These are phyloP conservation scores for Pseudomugil tenellus DNA, from an alignment of 2,797 vertebrate species.

Conservation along the genomic window DNA sequence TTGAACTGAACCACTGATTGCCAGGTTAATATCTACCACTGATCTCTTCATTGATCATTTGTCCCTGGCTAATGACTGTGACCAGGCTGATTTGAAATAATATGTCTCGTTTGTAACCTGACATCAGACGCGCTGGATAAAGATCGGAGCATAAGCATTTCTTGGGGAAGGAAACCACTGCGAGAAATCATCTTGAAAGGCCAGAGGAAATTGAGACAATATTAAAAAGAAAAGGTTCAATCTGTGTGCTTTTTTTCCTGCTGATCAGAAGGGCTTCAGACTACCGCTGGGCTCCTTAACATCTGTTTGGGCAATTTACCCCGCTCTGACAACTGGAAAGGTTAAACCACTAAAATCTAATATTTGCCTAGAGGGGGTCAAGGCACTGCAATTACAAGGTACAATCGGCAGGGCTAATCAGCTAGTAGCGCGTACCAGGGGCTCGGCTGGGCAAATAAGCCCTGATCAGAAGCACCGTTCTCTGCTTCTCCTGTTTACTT, in stretches of 20 bases:
- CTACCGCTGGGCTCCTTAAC: slow-evolving; percentile 79
- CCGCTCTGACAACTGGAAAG: slow-evolving; percentile 80
- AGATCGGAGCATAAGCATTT: slow-evolving; percentile 35
- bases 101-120: slow-evolving; percentile 57
- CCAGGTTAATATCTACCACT: slow-evolving; percentile 68
- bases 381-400: slow-evolving; percentile 85
- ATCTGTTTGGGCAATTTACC: slow-evolving; percentile 83
- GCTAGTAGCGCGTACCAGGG: slow-evolving; percentile 76
- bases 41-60: slow-evolving; percentile 69
- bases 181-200: slow-evolving; percentile 68
- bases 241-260: slow-evolving; percentile 64
- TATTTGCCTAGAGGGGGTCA: slow-evolving; percentile 87
- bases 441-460: slow-evolving; percentile 70
- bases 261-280: slow-evolving; percentile 76
- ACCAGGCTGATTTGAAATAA: slow-evolving; percentile 70
- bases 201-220: slow-evolving; percentile 74
- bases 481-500: slow-evolving; percentile 81
- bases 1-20: slow-evolving; percentile 62
- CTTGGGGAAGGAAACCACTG: slow-evolving; percentile 51
- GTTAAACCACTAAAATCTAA: slow-evolving; percentile 88
- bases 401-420: slow-evolving; percentile 85
- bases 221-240: slow-evolving; percentile 72
- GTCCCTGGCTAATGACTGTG: slow-evolving; percentile 60
- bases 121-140: slow-evolving; percentile 64
- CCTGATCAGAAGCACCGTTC: slow-evolving; percentile 80